Evolutionary conservation across 2,888 invertebrate species (phyloP), one percentile per base, ranked within the genome.

Genomic region (Phoronis australis): DNA sequence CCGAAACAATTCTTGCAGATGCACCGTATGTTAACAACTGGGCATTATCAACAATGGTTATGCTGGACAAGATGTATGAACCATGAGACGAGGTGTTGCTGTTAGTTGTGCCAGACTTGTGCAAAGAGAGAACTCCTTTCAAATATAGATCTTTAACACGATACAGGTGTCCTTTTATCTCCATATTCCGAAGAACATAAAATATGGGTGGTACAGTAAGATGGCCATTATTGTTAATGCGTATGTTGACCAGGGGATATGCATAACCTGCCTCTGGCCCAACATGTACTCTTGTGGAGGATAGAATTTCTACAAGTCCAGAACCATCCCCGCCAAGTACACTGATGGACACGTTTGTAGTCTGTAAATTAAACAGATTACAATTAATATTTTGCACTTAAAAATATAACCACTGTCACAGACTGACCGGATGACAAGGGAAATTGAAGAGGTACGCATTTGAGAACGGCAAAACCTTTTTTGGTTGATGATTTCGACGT

Each of bases 81-180:
- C n/a, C n/a, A n/a, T n/a, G n/a, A n/a, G n/a, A n/a, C 1, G 20
- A 37, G 3, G 21, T 44, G 6, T 48, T 45, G 39, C 61, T 57
- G 12, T 47, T 41, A 9, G 56, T 50, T 26, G 55, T 56, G 5
- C 64, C 64, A 5, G 57, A 50, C 22, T 55, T 45, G 12, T 43
- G 38, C 0, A 64, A 51, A 15, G 45, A 42, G 12, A 58, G 51
- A 38, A 42, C 27, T 21, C 61, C 57, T 45, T 60, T 41, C 1
- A 58, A 51, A n/a, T 55, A 60, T 42, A 62, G 42, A 25, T 62
- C 59, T 21, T 62, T 60, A 4, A 64, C 55, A 25, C 64, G 64
- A 37, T 48, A 40, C 27, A 65, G 43, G 5, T 49, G 46, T 2
- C 63, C 61, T 15, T 54, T 31, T 21, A 51, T 50, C 1, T 50